phyloP scores from a whole-genome alignment of 2,797 vertebrate genomes.

The Triplophysa bombifrons region DNA sequence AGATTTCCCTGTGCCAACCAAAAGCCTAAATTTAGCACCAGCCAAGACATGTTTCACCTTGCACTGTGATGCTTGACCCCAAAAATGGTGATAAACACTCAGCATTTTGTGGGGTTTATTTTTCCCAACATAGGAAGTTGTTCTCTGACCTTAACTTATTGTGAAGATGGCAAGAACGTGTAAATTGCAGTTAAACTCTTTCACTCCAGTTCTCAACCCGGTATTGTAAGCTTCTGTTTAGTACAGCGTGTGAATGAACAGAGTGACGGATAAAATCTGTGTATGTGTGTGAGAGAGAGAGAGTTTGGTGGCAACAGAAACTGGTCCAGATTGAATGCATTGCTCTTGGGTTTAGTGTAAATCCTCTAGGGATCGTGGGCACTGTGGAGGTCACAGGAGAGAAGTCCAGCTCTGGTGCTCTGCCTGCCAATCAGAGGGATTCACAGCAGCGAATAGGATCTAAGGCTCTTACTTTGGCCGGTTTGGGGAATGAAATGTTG shows the following conservation, averaged over 20 bases:
- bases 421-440: constrained; percentile 41
- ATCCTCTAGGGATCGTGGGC: constrained; percentile 43
- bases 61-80: neutral
- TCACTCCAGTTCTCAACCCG: constrained; percentile 46
- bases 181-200: constrained; percentile 2
- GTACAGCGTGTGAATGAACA: constrained; percentile 59
- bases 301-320: constrained; percentile 47
- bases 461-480: constrained; percentile 32
- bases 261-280: constrained; percentile 16
- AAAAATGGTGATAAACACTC: constrained; percentile 28
- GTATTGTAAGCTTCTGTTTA: constrained; percentile 56
- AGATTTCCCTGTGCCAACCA: neutral
- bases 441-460: constrained; percentile 30
- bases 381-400: constrained; percentile 45
- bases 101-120: constrained; percentile 3
- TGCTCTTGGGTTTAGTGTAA: constrained; percentile 49
- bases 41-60: constrained; percentile 39
- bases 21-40: constrained; percentile 5
- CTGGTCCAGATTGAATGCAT: constrained; percentile 41
- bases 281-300: neutral
- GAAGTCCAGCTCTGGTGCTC: constrained; percentile 34
- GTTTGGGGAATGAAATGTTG: constrained; percentile 42
- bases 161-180: neutral
- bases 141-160: neutral
- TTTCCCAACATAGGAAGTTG: constrained; percentile 8